Base-by-base conservation (phyloP, 2,113 vertebrate genomes). In the Brienomyrus brachyistius region DNA sequence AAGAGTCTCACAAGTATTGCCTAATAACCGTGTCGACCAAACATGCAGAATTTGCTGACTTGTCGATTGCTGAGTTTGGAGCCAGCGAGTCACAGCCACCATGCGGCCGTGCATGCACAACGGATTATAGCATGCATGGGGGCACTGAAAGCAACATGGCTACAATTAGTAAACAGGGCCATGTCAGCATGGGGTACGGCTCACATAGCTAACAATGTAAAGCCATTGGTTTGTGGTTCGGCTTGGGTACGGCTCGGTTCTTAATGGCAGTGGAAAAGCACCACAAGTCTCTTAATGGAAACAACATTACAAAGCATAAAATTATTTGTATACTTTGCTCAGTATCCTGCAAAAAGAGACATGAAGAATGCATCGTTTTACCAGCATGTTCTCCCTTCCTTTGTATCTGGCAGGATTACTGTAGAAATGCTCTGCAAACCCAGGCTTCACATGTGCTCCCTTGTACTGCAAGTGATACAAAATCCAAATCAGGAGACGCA, bases 381-480 rank as follows among this genome's bases (percentile, higher is more conserved):
- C 96, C 95, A 96, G 80, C 96, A 96, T 96, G 90, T 96, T 96
- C 90, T 96, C 96, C 51, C 98, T 97, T 95, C 98, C 98, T 97
- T 99, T 99, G 91, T 99, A 99, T 96, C 98, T 97, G 92, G 97
- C 97, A 77, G 98, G 98, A 94, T 98, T 99, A 96, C 98, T 99
- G 96, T 99, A 99, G 95, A 99, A 99, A 93, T 99, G 98, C 93
- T 99, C 98, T 59, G 98, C 98, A 95, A 99, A 99, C 92, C 98
- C 98, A 91, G 98, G 98, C 92, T 99, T 99, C 92, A 99, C 98
- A 89, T 99, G 98, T 23, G 98, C 98, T 90, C 98, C 98, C 97
- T 99, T 99, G 95, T 99, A 99, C 98, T 99, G 96, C 92, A 96
- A 96, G 43, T n/a, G 17, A 35, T 50, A 77, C 82, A 91, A 27